Evolutionary conservation across 2,113 vertebrate species (phyloP).

Genomic region (Cryptotis parvus): DNA sequence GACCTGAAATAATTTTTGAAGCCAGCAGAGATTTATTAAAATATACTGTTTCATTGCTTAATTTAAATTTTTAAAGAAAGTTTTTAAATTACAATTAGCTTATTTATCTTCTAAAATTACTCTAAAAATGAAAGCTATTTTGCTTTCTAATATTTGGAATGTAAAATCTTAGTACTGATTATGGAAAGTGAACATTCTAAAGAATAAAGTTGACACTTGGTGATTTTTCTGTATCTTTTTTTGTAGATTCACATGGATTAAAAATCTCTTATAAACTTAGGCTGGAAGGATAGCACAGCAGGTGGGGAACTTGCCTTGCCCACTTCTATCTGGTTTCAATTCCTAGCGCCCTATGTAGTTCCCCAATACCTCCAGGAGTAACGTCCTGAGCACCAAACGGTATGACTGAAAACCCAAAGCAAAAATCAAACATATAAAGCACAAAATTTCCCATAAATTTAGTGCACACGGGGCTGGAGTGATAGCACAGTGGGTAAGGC

Average conservation of each 20-base stretch:
- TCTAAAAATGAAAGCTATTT: neutral
- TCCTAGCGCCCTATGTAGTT: no score
- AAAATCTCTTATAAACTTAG: no score
- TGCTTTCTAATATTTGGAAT: constrained; percentile 43
- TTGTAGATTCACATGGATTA: neutral
- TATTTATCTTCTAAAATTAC: neutral
- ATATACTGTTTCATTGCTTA: neutral
- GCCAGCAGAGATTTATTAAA: neutral
- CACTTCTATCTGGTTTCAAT: no score
- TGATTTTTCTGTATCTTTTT: neutral
- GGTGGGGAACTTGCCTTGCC: no score
- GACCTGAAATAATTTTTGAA: constrained; percentile 35
- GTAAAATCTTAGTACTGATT: neutral
- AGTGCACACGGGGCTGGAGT: no score
- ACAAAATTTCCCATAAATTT: neutral
- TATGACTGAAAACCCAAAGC: no score
- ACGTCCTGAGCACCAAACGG: no score
- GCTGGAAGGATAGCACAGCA: no score
- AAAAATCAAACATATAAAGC: no score
- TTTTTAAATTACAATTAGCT: neutral
- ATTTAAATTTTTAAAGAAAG: no score
- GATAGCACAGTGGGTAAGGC: no score
- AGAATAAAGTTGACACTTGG: neutral
- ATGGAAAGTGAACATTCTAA: neutral
- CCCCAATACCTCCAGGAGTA: no score